phyloP scores from a whole-genome alignment of 2,113 vertebrate genomes.

The Chiloscyllium plagiosum region DNA sequence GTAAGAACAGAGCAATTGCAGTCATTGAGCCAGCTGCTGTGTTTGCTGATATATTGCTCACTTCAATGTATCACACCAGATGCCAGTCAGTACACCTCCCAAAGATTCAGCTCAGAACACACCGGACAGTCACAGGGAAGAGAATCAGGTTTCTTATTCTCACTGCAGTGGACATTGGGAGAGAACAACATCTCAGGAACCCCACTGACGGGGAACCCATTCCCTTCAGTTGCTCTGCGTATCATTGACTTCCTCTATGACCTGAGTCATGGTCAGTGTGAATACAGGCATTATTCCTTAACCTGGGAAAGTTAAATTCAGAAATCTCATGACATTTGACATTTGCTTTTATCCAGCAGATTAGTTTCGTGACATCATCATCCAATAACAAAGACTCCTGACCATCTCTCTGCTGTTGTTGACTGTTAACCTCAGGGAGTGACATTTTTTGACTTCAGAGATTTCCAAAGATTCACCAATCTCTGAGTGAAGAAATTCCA shows the following conservation, averaged over 20 bases:
- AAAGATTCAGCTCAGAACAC: background rate
- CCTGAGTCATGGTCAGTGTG: background rate
- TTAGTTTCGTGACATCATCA: background rate
- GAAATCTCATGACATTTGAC: background rate
- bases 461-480: too few relatives aligned
- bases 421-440: too few relatives aligned
- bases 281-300: background rate
- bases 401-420: background rate
- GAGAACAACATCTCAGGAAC: background rate
- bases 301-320: background rate
- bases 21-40: background rate
- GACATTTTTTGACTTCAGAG: too few relatives aligned
- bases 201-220: background rate
- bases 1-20: background rate
- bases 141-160: background rate
- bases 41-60: background rate
- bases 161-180: background rate
- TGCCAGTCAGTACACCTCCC: background rate
- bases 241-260: background rate
- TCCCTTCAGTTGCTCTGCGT: background rate
- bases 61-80: background rate
- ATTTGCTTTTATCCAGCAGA: background rate
- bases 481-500: too few relatives aligned
- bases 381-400: background rate
- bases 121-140: background rate